Percentiles rank a stretch among this genome's conserved stretches.
phyloP scores from a whole-genome alignment of 1,140 invertebrate genomes.

The Thaumetopoea pityocampa region DNA sequence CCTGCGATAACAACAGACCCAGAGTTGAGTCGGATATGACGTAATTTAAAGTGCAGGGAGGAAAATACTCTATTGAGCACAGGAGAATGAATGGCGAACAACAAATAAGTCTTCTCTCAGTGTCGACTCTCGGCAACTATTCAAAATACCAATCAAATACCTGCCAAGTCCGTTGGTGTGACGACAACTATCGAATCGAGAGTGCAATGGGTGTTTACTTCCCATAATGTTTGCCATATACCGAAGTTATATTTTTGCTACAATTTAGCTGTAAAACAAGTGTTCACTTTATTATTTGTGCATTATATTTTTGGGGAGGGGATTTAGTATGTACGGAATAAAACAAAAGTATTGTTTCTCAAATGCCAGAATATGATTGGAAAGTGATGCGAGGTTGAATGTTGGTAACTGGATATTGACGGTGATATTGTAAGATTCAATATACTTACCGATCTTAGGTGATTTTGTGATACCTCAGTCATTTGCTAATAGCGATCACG shows the following conservation, averaged over 20 bases:
- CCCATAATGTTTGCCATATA: slow-evolving; percentile 67
- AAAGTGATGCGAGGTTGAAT: slow-evolving; percentile 6
- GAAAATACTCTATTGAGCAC: no score
- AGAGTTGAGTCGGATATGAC: no score
- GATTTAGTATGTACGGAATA: slow-evolving; percentile 17
- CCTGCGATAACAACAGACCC: no score
- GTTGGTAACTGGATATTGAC: slow-evolving; percentile 12
- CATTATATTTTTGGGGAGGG: slow-evolving; percentile 29
- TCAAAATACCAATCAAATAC: slow-evolving; percentile 74
- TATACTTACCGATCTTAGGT: slow-evolving; percentile 60
- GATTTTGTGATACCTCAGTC: slow-evolving; percentile 72
- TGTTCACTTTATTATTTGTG: slow-evolving; percentile 69
- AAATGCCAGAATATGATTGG: slow-evolving; percentile 12
- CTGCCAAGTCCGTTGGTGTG: slow-evolving; percentile 72
- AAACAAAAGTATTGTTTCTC: slow-evolving; percentile 7
- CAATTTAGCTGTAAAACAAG: slow-evolving; percentile 70
- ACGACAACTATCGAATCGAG: slow-evolving; percentile 66
- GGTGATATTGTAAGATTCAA: slow-evolving; percentile 15
- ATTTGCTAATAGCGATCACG: slow-evolving; percentile 62
- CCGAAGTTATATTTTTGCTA: slow-evolving; percentile 67
- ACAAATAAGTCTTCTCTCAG: slow-evolving; percentile 36
- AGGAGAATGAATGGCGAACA: slow-evolving; percentile 23
- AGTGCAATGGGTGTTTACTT: slow-evolving; percentile 53
- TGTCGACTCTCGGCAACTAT: slow-evolving; percentile 56
- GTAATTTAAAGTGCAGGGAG: no score